A percentile compares a stretch with the other conserved stretches of the same genome.
These are phyloP conservation scores for Alcis repandata DNA, from an alignment of 2,888 invertebrate genomes.

Conservation along the genomic window DNA sequence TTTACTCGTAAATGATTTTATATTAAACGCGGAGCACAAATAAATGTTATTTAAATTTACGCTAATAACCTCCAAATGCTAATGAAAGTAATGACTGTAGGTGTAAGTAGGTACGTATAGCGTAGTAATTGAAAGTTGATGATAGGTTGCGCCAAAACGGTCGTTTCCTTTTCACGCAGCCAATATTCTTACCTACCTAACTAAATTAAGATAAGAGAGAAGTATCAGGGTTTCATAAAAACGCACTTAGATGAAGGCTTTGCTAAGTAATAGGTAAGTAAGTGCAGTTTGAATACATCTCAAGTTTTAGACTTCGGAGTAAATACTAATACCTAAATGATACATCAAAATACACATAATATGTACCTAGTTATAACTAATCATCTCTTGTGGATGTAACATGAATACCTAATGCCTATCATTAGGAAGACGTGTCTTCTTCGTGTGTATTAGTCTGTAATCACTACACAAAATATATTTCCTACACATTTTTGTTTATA, in stretches of 20 bases:
- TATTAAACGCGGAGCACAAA: constrained; percentile 17
- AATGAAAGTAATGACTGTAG: constrained; percentile 16
- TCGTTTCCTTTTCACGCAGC: constrained; percentile 15
- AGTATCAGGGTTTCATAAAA: constrained; percentile 30
- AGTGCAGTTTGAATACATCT: too few relatives aligned
- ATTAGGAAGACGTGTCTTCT: too few relatives aligned
- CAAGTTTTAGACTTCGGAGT: too few relatives aligned
- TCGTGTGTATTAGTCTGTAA: too few relatives aligned
- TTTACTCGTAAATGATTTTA: constrained; percentile 25
- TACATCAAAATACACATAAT: too few relatives aligned
- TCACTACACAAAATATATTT: too few relatives aligned
- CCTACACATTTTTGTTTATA: too few relatives aligned
- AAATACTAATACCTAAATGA: too few relatives aligned
- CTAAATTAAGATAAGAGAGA: constrained; percentile 33
- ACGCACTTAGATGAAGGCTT: neutral
- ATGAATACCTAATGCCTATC: too few relatives aligned
- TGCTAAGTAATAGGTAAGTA: neutral
- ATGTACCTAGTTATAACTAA: too few relatives aligned
- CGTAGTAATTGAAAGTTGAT: constrained; percentile 14
- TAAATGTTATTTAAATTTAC: constrained; percentile 20
- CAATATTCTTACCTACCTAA: constrained; percentile 16
- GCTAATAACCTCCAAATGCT: constrained; percentile 18
- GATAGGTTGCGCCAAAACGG: constrained; percentile 7
- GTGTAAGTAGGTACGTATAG: constrained; percentile 6
- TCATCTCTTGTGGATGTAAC: too few relatives aligned